Conservation (phyloP, 2,797 vertebrate species). For the Mus minutoides region DNA sequence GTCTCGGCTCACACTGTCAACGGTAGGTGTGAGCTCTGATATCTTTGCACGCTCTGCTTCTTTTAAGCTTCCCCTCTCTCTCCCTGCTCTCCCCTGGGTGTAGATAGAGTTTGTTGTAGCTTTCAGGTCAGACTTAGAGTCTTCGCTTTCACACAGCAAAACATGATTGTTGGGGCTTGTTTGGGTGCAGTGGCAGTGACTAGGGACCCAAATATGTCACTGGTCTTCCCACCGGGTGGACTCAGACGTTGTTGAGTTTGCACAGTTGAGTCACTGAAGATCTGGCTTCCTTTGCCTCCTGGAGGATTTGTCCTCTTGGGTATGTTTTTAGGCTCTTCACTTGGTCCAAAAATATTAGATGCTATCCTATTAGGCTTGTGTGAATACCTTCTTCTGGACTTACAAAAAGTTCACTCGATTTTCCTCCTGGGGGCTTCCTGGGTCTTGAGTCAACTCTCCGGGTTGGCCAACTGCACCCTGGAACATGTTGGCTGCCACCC, state of each 20-base stretch:
- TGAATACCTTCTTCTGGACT: slow-evolving; percentile 89
- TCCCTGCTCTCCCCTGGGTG: slow-evolving; percentile 79
- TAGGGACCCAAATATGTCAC: slow-evolving; percentile 91
- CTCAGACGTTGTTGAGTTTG: slow-evolving; percentile 86
- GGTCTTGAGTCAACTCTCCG: slow-evolving; percentile 85
- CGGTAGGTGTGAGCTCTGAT: slow-evolving; percentile 73
- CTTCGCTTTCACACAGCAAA: slow-evolving; percentile 84
- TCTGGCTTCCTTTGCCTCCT: slow-evolving; percentile 97
- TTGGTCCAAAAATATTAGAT: slow-evolving; percentile 91
- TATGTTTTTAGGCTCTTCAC: slow-evolving; percentile 86
- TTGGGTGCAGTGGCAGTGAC: slow-evolving; percentile 89
- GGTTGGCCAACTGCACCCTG: too few relatives aligned
- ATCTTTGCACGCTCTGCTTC: slow-evolving; percentile 82
- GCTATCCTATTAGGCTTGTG: slow-evolving; percentile 92
- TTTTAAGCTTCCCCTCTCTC: slow-evolving; percentile 80
- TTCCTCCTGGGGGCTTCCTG: slow-evolving; percentile 94
- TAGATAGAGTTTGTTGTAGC: slow-evolving; percentile 71
- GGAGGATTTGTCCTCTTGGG: slow-evolving; percentile 91
- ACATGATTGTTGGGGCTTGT: slow-evolving; percentile 94
- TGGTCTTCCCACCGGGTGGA: slow-evolving; percentile 90
- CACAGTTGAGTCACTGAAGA: slow-evolving; percentile 91
- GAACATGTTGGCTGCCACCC: too few relatives aligned
- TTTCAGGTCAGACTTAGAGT: slow-evolving; percentile 72
- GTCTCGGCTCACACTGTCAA: slow-evolving; percentile 94
- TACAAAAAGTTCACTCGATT: slow-evolving; percentile 93